Evolutionary conservation across 2,888 invertebrate genomes (phyloP).

Genomic region (Nomada goodeniana): DNA sequence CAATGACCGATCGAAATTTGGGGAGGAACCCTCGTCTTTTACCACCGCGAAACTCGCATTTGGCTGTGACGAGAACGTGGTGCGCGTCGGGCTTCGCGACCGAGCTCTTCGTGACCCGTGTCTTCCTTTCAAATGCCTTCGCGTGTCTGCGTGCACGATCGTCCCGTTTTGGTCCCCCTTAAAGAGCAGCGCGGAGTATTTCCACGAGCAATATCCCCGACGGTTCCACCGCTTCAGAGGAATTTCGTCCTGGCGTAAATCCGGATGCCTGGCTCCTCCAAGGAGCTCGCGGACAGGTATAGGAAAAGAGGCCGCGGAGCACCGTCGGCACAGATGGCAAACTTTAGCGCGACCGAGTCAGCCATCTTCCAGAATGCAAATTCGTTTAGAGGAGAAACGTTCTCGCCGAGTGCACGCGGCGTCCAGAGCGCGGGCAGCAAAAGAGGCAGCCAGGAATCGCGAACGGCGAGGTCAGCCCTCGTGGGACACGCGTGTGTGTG

Average conservation of each 20-base stretch:
- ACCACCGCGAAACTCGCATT: constrained; percentile 6
- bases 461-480: constrained; percentile 44
- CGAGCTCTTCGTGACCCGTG: no score
- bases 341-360: constrained; percentile 22
- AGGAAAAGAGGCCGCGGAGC: constrained; percentile 26
- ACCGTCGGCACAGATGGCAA: constrained; percentile 31
- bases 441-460: constrained; percentile 25
- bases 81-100: not conserved
- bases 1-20: constrained; percentile 60
- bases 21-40: constrained; percentile 10
- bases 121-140: no score
- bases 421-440: constrained; percentile 28
- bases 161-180: no score
- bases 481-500: not conserved
- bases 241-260: not conserved
- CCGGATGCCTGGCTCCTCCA: not conserved
- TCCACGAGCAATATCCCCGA: not conserved
- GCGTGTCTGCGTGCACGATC: no score
- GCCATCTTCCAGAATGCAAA: constrained; percentile 62
- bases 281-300: constrained; percentile 21
- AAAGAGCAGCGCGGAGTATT: constrained; percentile 17
- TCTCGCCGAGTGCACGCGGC: constrained; percentile 46
- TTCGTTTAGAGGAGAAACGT: constrained; percentile 57
- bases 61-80: not conserved
- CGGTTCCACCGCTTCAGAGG: not conserved